A percentile compares a stretch with the other conserved stretches of the same genome.
Evolutionary conservation across 2,113 vertebrate species (phyloP).

Genomic region (Gnathonemus longibarbis): DNA sequence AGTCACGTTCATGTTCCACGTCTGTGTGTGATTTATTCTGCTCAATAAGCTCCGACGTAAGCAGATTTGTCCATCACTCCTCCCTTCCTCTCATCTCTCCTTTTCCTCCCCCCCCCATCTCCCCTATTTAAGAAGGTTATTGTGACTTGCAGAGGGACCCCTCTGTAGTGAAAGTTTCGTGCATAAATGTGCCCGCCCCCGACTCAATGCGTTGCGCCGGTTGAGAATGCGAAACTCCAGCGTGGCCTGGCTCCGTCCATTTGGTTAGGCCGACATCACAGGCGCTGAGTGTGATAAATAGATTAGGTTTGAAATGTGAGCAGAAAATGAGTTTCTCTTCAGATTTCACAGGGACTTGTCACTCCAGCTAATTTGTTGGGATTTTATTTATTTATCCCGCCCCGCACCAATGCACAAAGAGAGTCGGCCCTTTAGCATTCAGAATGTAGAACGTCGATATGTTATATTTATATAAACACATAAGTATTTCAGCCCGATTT

Average conservation of each 20-base stretch:
- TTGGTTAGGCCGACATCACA: conserved; percentile 53
- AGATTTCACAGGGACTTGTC: conserved; percentile 50
- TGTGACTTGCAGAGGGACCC: conserved; percentile 66
- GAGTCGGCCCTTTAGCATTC: conserved; percentile 54
- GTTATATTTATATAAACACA: conserved; percentile 46
- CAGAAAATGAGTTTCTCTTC: conserved; percentile 53
- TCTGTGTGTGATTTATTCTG: conserved; percentile 64
- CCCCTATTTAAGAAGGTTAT: conserved; percentile 61
- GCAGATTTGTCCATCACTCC: conserved; percentile 67
- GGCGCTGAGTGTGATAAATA: conserved; percentile 60
- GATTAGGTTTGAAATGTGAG: conserved; percentile 62
- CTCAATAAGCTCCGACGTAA: conserved; percentile 76
- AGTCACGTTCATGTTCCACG: conserved; percentile 51
- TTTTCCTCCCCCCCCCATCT: conserved; percentile 15
- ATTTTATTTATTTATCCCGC: conserved; percentile 36
- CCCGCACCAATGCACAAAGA: conserved; percentile 43
- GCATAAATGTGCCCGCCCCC: conserved; percentile 63
- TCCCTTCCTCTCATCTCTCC: conserved; percentile 26
- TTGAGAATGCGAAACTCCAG: conserved; percentile 34
- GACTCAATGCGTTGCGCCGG: conserved; percentile 44
- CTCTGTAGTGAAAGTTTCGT: conserved; percentile 67
- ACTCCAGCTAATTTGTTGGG: conserved; percentile 58
- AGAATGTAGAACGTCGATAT: conserved; percentile 53
- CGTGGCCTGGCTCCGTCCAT: conserved; percentile 41
- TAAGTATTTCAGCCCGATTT: conserved; percentile 49